phyloP scores from a whole-genome alignment of 2,888 invertebrate genomes.

The Eudasyphora cyanicolor region DNA sequence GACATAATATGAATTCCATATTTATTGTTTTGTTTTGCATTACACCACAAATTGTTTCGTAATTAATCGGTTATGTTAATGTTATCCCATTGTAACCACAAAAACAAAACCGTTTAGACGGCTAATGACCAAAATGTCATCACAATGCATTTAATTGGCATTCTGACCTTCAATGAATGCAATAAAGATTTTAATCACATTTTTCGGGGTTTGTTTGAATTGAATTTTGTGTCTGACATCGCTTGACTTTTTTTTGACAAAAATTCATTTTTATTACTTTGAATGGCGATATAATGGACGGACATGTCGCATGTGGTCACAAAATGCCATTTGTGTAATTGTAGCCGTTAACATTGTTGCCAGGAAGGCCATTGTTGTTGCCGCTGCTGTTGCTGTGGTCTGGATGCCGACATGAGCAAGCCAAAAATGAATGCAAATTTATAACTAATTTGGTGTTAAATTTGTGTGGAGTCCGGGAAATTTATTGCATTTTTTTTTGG shows the following conservation, averaged over 20 bases:
- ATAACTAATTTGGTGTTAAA: constrained; percentile 57
- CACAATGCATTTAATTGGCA: background rate
- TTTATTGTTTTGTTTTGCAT: background rate
- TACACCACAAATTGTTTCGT: background rate
- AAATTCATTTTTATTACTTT: background rate
- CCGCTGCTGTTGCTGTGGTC: too few relatives aligned
- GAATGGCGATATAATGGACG: background rate
- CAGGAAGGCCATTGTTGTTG: background rate
- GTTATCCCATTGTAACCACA: background rate
- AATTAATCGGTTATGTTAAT: background rate
- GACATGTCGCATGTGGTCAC: background rate
- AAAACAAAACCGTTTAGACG: background rate
- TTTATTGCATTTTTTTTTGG: constrained; percentile 50
- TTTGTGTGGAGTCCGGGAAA: constrained; percentile 41
- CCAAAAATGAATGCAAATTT: constrained; percentile 37
- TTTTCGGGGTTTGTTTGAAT: too few relatives aligned
- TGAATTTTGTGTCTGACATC: background rate
- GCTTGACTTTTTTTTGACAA: too few relatives aligned
- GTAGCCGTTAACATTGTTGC: background rate
- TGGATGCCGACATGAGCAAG: too few relatives aligned
- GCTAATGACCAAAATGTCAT: background rate
- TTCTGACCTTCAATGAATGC: background rate
- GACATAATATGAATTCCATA: too few relatives aligned
- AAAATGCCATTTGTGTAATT: background rate
- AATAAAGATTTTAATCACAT: background rate